Percentiles rank a stretch among this genome's conserved stretches.
Conservation (phyloP, 2,888 invertebrate genomes). For the Dioctria rufipes region DNA sequence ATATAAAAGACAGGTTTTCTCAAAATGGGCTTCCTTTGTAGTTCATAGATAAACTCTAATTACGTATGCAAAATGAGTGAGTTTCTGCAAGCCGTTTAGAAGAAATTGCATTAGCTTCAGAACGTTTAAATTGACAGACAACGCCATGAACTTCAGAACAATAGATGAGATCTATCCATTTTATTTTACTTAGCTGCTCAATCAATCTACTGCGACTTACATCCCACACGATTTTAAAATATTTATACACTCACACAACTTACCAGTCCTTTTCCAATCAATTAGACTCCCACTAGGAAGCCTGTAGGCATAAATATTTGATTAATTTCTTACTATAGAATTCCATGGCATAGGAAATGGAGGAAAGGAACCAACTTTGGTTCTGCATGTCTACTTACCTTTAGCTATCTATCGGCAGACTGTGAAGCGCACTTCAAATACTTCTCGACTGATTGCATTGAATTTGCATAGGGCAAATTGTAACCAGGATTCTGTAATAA, state of each 20-base stretch:
- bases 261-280: not conserved
- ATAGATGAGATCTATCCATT: too few relatives aligned
- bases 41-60: too few relatives aligned
- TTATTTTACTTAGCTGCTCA: too few relatives aligned
- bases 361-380: not conserved
- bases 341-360: not conserved
- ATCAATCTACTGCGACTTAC: too few relatives aligned
- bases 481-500: not conserved
- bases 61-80: too few relatives aligned
- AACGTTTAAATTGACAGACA: too few relatives aligned
- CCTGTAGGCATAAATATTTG: not conserved
- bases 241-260: not conserved
- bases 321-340: not conserved
- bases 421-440: not conserved
- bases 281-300: not conserved
- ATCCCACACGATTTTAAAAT: not conserved
- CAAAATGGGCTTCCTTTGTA: too few relatives aligned
- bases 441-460: constrained; percentile 7
- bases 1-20: too few relatives aligned
- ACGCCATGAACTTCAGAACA: too few relatives aligned
- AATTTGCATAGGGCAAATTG: constrained; percentile 25
- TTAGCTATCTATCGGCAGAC: not conserved
- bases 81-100: too few relatives aligned
- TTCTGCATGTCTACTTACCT: not conserved
- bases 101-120: too few relatives aligned